Conservation (phyloP, 2,113 vertebrate genomes). For the Elephas maximus region DNA sequence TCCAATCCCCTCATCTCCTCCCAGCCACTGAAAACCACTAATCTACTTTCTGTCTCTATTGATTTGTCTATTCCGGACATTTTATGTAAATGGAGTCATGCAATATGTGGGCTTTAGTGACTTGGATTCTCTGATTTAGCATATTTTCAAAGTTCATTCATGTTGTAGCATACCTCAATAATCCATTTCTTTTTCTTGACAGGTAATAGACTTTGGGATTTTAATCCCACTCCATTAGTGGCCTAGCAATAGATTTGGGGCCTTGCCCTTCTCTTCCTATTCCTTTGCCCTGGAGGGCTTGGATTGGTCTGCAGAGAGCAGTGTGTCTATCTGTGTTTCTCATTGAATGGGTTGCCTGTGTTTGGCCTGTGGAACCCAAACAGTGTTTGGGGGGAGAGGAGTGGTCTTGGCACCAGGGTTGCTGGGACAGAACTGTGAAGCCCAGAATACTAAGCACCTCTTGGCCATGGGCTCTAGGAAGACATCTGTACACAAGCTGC, state of each 20-base stretch:
- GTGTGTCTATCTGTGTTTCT: conserved; percentile 34
- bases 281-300: conserved; percentile 16
- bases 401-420: conserved; percentile 71
- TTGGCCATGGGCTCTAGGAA: conserved; percentile 68
- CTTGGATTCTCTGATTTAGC: conserved; percentile 30
- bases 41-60: conserved; percentile 51
- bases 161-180: background rate
- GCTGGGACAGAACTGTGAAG: conserved; percentile 66
- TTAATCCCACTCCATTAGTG: background rate
- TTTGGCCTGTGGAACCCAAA: conserved; percentile 64
- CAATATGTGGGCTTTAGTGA: conserved; percentile 2
- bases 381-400: conserved; percentile 40
- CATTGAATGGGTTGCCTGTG: conserved; percentile 47
- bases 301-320: conserved; percentile 49
- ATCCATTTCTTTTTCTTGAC: conserved; percentile 48
- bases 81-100: conserved; percentile 21
- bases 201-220: conserved; percentile 42
- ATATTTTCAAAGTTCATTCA: background rate
- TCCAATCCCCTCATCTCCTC: background rate
- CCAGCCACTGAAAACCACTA: background rate
- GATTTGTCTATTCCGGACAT: conserved; percentile 25
- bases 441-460: conserved; percentile 71
- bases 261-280: background rate
- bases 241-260: background rate
- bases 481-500: conserved; percentile 56